Conservation (phyloP, 1,140 invertebrate species). For the Drosophila auraria region DNA sequence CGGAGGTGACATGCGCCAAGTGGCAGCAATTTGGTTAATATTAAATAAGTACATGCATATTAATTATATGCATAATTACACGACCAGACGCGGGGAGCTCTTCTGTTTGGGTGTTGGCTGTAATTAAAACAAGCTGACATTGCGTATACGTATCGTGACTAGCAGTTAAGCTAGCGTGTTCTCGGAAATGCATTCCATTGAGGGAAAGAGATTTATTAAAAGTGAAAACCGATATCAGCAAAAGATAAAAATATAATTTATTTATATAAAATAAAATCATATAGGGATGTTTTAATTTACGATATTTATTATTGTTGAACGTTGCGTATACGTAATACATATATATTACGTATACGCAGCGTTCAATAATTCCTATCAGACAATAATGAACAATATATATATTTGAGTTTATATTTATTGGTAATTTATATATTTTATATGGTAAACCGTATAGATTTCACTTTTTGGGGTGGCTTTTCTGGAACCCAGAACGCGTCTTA, state of each 20-base stretch:
- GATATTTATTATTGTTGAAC: too few relatives aligned
- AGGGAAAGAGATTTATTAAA: background rate
- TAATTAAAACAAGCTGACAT: conserved; percentile 68
- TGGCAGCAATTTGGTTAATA: conserved; percentile 76
- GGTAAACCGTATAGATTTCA: background rate
- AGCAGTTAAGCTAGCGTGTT: conserved; percentile 29
- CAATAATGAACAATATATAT: background rate
- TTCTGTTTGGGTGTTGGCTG: conserved; percentile 30
- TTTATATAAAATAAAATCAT: too few relatives aligned
- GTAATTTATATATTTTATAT: too few relatives aligned
- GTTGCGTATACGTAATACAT: too few relatives aligned
- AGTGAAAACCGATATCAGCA: too few relatives aligned
- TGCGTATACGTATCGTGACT: conserved; percentile 72
- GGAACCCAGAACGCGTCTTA: conserved; percentile 27
- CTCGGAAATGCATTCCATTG: conserved; percentile 1
- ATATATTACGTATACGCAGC: conserved; percentile 2
- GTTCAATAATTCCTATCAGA: background rate
- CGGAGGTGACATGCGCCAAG: conserved; percentile 49
- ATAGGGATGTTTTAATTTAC: too few relatives aligned
- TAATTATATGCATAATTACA: conserved; percentile 82
- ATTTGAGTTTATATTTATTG: background rate
- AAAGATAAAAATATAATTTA: background rate
- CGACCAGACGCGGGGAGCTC: conserved; percentile 35
- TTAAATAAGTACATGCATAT: conserved; percentile 79
- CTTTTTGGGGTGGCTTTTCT: background rate